Evolutionary conservation across 2,113 vertebrate species (phyloP).

Genomic region (Pelvicachromis taeniatus): DNA sequence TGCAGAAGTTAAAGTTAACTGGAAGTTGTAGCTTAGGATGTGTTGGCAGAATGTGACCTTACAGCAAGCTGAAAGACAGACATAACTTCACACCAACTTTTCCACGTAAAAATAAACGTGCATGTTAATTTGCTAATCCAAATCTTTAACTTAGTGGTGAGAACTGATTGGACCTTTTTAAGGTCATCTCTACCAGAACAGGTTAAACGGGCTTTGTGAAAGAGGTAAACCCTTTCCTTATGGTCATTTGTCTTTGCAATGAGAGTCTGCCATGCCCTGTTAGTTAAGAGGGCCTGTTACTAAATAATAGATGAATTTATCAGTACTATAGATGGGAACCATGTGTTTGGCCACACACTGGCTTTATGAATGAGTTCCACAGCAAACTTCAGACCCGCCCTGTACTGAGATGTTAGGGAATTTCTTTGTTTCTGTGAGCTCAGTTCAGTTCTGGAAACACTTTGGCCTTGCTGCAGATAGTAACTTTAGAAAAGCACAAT

Average conservation of each 20-base stretch:
- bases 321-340: conserved; percentile 46
- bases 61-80: neutral
- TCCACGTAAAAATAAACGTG: neutral
- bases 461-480: neutral
- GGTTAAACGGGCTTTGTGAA: neutral
- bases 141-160: neutral
- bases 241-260: conserved; percentile 13
- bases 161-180: neutral
- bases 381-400: neutral
- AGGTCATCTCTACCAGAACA: neutral
- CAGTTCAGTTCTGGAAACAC: neutral
- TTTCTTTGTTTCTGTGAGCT: neutral
- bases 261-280: conserved; percentile 23
- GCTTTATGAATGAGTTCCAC: conserved; percentile 21
- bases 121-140: neutral
- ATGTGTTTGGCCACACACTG: conserved; percentile 31
- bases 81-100: neutral
- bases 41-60: neutral
- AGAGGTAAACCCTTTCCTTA: neutral
- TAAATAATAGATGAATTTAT: conserved; percentile 81
- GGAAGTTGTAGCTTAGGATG: neutral
- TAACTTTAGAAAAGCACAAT: neutral
- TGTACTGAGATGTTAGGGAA: neutral
- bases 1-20: neutral
- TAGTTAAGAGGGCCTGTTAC: conserved; percentile 23